Conservation (phyloP, 2,888 invertebrate genomes). For the Liopterus haemorrhoidalis region DNA sequence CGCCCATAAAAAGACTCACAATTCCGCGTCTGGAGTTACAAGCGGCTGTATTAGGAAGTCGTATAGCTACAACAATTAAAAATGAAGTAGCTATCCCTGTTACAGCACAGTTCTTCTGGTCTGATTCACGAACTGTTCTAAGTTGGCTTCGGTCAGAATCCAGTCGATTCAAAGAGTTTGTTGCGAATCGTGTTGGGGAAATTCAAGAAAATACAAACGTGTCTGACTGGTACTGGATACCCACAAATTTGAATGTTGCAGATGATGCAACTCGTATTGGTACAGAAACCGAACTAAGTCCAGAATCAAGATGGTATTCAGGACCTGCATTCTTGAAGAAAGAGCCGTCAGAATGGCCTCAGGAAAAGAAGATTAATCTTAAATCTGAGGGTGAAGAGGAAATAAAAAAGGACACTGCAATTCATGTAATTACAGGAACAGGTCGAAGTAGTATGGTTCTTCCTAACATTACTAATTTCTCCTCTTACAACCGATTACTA, state of each 20-base stretch:
- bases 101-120: slow-evolving; percentile 13
- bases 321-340: no score
- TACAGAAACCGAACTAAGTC: no score
- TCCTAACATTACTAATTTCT: no score
- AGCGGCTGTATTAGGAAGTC: slow-evolving; percentile 6
- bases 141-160: slow-evolving; percentile 18
- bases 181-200: slow-evolving; percentile 15
- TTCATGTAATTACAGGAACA: no score
- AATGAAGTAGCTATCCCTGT: slow-evolving; percentile 13
- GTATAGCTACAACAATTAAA: slow-evolving; percentile 2
- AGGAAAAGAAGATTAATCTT: no score
- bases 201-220: slow-evolving; percentile 17
- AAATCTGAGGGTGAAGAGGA: no score
- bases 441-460: no score
- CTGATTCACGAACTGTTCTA: slow-evolving; percentile 17
- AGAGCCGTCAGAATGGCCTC: no score
- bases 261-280: slow-evolving; percentile 23
- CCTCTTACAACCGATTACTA: no score
- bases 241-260: slow-evolving; percentile 14
- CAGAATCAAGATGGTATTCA: no score
- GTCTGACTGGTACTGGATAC: slow-evolving; percentile 15
- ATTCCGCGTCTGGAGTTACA: slow-evolving; percentile 7
- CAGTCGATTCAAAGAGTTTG: slow-evolving; percentile 18
- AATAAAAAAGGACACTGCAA: no score
- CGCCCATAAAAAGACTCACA: neutral